A percentile compares a stretch with the other conserved stretches of the same genome.
Evolutionary conservation across 2,888 invertebrate genomes (phyloP).

Genomic region (Pelosia muscerda): DNA sequence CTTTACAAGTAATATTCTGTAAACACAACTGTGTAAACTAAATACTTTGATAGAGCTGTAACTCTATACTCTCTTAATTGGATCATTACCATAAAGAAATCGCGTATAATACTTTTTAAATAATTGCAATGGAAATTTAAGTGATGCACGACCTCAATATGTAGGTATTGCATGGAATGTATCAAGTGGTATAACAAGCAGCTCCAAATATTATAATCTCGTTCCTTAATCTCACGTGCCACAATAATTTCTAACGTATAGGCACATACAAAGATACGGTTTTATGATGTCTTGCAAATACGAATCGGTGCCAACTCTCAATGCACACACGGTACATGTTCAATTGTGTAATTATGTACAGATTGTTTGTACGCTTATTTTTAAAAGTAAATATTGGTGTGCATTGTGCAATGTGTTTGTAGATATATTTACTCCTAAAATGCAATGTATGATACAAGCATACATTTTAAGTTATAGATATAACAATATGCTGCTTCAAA

Average conservation of each 20-base stretch:
- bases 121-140: conserved; percentile 20
- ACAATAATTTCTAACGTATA: conserved; percentile 25
- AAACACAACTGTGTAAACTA: conserved; percentile 57
- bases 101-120: conserved; percentile 14
- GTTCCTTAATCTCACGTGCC: conserved; percentile 14
- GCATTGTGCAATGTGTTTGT: conserved; percentile 31
- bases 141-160: conserved; percentile 21
- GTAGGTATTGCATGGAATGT: conserved; percentile 10
- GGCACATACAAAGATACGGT: conserved; percentile 30
- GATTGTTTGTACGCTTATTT: conserved; percentile 44
- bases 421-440: conserved; percentile 5
- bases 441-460: conserved; percentile 16
- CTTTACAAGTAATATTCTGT: conserved; percentile 59
- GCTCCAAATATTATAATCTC: conserved; percentile 10
- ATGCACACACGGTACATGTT: conserved; percentile 38
- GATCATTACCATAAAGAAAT: conserved; percentile 24
- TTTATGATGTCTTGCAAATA: conserved; percentile 45
- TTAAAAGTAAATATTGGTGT: conserved; percentile 48
- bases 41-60: conserved; percentile 41
- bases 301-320: conserved; percentile 57
- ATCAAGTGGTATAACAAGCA: conserved; percentile 6
- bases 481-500: no score
- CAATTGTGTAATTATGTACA: conserved; percentile 48
- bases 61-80: conserved; percentile 41
- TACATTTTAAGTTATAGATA: conserved; percentile 18